These are phyloP conservation scores for Scopus umbretta DNA, from an alignment of 2,113 vertebrate genomes.

Conservation along the genomic window DNA sequence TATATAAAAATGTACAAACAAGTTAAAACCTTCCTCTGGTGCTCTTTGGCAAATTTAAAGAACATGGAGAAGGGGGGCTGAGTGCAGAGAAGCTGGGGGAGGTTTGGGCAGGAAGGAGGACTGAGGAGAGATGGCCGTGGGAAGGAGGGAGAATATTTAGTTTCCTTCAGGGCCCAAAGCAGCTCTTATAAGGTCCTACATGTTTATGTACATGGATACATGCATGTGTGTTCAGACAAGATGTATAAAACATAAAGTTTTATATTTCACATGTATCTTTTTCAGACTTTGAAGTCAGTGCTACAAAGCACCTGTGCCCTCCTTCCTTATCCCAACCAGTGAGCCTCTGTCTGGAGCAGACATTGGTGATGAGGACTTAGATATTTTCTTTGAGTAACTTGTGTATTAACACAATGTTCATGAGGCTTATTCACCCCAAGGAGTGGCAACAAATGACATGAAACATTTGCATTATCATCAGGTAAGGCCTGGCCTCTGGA, in stretches of 20 bases:
- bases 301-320: background rate
- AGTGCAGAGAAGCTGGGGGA: background rate
- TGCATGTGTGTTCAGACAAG: background rate
- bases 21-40: background rate
- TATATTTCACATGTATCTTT: background rate
- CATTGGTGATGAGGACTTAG: background rate
- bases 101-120: background rate
- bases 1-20: background rate
- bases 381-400: background rate
- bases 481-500: background rate
- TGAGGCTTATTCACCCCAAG: background rate
- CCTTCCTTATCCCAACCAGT: background rate
- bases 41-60: background rate
- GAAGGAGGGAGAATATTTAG: rapidly evolving
- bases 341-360: background rate
- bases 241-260: background rate
- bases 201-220: background rate
- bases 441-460: background rate
- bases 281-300: background rate
- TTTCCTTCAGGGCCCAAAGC: background rate
- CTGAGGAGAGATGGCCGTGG: background rate
- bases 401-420: background rate
- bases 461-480: background rate
- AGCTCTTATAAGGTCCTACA: background rate
- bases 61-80: background rate